Evolutionary conservation across 30 jellyfish, hydroid and myxozoan species (phyloP), one percentile per base, ranked within the genome.

Genomic region (Turritopsis rubra): DNA sequence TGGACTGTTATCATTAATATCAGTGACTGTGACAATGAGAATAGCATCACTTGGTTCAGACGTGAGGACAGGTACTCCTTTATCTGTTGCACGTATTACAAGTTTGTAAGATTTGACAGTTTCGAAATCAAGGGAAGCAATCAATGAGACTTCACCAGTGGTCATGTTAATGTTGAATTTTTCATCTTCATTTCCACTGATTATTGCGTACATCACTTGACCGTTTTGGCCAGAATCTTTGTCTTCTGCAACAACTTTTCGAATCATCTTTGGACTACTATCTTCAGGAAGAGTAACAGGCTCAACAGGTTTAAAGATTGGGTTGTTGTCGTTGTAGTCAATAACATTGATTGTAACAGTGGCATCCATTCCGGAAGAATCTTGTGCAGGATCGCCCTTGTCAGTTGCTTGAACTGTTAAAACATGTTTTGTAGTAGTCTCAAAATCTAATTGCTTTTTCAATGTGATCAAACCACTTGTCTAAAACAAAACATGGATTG

Each of bases 41-140:
- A 74, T n/a, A 1, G 65, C 82, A 30, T 68, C 77, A 27, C 19
- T 0, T 16, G 77, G 77, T 68, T 68, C 77, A 68, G 77, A 68
- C 19, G 77, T 68, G 9, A 68, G 30, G 19, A 72, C 65, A 8
- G 82, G 65, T 13, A 30, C 24, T 13, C 54, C 65, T 74, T 29
- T 29, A 74, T 74, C 82, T 17, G 82, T 74, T 16, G 82, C 82
- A n/a, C 65, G 53, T 20, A 74, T 74, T 8, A 74, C 82, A 74
- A 74, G 82, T n/a, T 74, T 74, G 82, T 74, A 74, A n/a, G 24
- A 20, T 9, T 9, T 7, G 9, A 29, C 54, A 26, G 13, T 21
- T 29, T 74, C 82, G 24, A 24, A 74, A 74, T 74, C 65, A 13
- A 74, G 41, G 16, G 53, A 21, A 0, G 18, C 82, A 26, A 24